phyloP scores from a whole-genome alignment of 1,140 invertebrate species.

The Apis cerana region DNA sequence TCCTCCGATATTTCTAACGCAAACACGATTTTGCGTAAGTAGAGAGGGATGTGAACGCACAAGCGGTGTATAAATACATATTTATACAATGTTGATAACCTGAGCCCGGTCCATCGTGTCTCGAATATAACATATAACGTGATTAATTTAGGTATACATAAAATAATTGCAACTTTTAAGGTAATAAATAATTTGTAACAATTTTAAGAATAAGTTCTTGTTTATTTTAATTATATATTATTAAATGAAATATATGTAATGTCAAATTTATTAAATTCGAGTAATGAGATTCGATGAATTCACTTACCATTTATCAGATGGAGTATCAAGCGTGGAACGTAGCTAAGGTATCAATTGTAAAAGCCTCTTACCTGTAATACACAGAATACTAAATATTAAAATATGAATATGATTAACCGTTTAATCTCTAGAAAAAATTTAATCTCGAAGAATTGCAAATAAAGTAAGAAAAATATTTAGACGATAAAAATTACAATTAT shows the following conservation, averaged over 20 bases:
- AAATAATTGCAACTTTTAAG: too few species aligned
- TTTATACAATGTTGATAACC: background rate
- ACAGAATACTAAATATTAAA: background rate
- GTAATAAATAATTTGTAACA: too few species aligned
- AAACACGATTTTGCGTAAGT: conserved; percentile 2
- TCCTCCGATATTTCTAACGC: conserved; percentile 10
- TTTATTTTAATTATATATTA: too few species aligned
- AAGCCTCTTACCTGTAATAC: conserved; percentile 6
- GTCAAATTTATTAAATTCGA: too few species aligned
- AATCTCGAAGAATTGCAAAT: background rate
- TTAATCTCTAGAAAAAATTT: too few species aligned
- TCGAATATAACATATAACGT: background rate
- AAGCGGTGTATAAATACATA: background rate
- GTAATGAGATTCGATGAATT: background rate
- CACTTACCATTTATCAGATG: background rate
- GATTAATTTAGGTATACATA: background rate
- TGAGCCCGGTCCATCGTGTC: background rate
- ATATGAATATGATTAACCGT: too few species aligned
- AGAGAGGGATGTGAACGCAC: background rate
- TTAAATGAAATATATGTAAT: background rate
- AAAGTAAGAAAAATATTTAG: background rate
- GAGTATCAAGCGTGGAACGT: background rate
- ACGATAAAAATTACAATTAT: background rate
- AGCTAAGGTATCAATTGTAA: background rate
- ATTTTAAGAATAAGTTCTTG: too few species aligned